Evolutionary conservation across 2,888 invertebrate genomes (phyloP), one percentile per base, ranked within the genome.

Genomic region (Euproctis similis): DNA sequence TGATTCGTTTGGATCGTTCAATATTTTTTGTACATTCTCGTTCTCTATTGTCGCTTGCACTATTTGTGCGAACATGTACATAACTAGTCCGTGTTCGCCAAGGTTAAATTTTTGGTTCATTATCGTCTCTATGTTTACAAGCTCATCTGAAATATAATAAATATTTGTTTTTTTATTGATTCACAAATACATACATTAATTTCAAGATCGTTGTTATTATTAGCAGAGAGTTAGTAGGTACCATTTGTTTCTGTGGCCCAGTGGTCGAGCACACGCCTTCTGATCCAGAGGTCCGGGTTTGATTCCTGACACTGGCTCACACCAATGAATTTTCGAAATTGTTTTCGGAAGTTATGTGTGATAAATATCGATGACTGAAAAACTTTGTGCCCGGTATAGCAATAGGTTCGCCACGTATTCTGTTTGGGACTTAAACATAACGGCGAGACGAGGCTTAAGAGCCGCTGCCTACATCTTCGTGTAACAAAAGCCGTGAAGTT

Each of bases 1-100:
- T 13, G 45, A 23, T 30, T 53, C 39, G 1, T 28, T 45, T 3
- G 42, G 36, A 24, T 61, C 50, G 1, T 34, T 40, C 4, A 58
- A 11, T 3, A 59, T 9, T 6, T 41, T 39, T 17, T 46, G 31
- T 3, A 46, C 38, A 9, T 34, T 31, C 8, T 26, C 23, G 6
- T 31, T 31, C 4, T 18, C 8, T 14, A 31, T 4, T 2, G 31
- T 31, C 3, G 2, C 7, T 4, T 19, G 19, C 17, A 9, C 4
- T 11, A 27, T 7, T 7, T 17, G 3, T 1, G 14, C n/a, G 11
- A 26, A 9, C 17, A 23, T n/a, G 2, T n/a, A 4, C 8, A 22
- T 22, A 1, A 26, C 12, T 2, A 12, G 2, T 2, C 1, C 6
- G 4, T 18, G 26, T 4, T 27, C n/a, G 4, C 8, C 9, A 0